phyloP scores from a whole-genome alignment of 2,888 invertebrate species.

The Scaptomyza tumidula region DNA sequence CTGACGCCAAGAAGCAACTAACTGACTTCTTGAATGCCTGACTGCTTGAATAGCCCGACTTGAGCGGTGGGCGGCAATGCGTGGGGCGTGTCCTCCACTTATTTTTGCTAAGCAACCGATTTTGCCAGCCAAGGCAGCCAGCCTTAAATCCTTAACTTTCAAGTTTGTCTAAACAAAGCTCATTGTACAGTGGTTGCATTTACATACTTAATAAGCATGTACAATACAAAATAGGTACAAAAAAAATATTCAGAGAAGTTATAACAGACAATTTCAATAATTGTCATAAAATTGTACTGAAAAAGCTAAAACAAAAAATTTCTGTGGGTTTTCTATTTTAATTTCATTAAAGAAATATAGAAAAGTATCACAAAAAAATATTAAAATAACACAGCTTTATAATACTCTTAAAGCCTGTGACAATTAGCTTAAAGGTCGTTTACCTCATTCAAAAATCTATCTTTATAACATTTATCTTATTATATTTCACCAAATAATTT shows the following conservation, averaged over 20 bases:
- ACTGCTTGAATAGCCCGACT: constrained; percentile 7
- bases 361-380: no score
- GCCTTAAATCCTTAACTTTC: constrained; percentile 29
- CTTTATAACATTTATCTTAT: no score
- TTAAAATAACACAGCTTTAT: no score
- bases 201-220: not conserved
- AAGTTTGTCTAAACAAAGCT: constrained; percentile 44
- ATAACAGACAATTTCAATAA: no score
- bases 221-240: not conserved
- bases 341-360: no score
- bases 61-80: constrained; percentile 9
- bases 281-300: no score
- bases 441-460: no score
- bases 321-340: no score
- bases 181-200: constrained; percentile 38
- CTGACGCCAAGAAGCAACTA: constrained; percentile 65
- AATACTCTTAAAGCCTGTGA: no score
- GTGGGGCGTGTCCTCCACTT: constrained; percentile 34
- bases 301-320: no score
- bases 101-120: constrained; percentile 52
- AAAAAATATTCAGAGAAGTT: not conserved
- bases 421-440: no score
- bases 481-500: no score
- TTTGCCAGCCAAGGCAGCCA: constrained; percentile 26
- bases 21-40: constrained; percentile 38